A percentile compares a stretch with the other conserved stretches of the same genome.
phyloP scores from a whole-genome alignment of 2,797 vertebrate species.

The Thripadectes ignobilis region DNA sequence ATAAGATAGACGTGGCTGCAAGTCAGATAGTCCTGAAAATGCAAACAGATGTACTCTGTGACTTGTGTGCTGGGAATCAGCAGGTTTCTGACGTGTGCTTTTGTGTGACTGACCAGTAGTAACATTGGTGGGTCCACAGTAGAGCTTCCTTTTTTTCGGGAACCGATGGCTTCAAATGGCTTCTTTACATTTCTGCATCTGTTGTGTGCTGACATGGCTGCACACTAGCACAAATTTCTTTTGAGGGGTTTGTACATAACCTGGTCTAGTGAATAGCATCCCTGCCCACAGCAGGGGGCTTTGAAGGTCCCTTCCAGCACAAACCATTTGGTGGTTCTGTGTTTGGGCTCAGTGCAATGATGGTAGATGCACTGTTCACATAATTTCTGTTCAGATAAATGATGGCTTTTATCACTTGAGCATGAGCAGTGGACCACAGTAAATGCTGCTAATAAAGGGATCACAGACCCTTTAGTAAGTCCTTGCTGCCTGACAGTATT shows the following conservation, averaged over 20 bases:
- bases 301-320: neutral
- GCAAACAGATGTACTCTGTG: neutral
- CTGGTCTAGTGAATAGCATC: neutral
- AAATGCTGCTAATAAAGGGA: conserved; percentile 18
- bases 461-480: neutral
- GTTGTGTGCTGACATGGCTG: neutral
- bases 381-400: neutral
- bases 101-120: neutral
- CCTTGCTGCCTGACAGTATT: neutral
- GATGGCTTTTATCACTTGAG: neutral
- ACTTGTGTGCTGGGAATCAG: neutral
- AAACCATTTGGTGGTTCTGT: neutral
- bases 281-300: too few species aligned
- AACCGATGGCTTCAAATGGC: neutral
- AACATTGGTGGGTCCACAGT: neutral
- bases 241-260: neutral
- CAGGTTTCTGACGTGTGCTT: neutral
- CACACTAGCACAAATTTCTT: neutral
- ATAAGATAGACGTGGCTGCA: neutral
- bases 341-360: neutral
- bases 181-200: neutral
- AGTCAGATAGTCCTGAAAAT: neutral
- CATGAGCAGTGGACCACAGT: neutral
- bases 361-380: too few species aligned
- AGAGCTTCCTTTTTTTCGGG: neutral